Base-by-base conservation (phyloP, 2,113 vertebrate species). In the Oreocharis arfaki region DNA sequence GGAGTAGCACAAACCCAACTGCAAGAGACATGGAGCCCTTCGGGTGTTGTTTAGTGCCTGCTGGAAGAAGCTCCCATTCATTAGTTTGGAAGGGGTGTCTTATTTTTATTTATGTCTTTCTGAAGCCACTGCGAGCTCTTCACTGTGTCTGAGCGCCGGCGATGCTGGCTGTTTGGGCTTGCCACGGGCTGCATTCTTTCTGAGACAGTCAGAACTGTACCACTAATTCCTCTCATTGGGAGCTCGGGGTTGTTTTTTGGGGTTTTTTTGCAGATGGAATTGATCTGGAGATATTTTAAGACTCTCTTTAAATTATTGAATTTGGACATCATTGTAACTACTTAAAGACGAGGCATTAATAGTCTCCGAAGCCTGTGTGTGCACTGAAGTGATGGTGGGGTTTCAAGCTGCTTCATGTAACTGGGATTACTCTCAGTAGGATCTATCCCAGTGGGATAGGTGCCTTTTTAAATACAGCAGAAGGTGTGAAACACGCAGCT, bases 221-320 rank as follows among this genome's bases (percentile, higher is more conserved):
- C 4, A 15, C 30, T 84, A 13, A 77, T 81, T 84, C 85, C 13
- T 47, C 33, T 35, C 37, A 0, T 28, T 70, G 46, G 39, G 70
- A 84, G 12, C 49, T 24, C 28, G 42, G 11, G 57, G 7, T 4
- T 23, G 22, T 5, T 4, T 6, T 37, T 35, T 42, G 18, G 8
- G n/a, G 42, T 16, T 3, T 23, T 67, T 70, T 82, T 70, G 44
- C 83, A 73, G 18, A 20, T 92, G 82, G 80, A 27, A 89, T 95
- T 59, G 33, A 60, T 93, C 73, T 16, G 49, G 90, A 76, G 68
- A 14, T 81, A 84, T 87, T 96, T 96, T 90, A 78, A 71, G 90
- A 12, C 61, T 70, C 11, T 4, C 5, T 70, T 90, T 87, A 64
- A 90, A 64, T 93, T 41, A 30, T 1, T 90, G 49, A 59, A 49